Percentiles rank a stretch among this genome's conserved stretches.
Conservation (phyloP, 2,113 vertebrate species). For the Burhinus oedicnemus region DNA sequence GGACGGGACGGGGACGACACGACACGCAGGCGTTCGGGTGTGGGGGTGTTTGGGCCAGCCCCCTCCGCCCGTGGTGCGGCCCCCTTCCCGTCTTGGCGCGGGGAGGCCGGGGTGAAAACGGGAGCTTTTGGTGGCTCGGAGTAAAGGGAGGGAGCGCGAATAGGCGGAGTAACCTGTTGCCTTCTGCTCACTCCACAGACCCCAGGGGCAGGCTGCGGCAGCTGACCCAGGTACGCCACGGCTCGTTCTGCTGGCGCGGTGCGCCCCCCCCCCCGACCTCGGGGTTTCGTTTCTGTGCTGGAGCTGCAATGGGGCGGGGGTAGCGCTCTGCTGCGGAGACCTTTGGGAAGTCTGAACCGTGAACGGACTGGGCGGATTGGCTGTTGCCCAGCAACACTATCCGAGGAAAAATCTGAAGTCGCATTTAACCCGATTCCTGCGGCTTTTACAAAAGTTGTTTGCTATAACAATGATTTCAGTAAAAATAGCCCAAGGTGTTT, state of each 20-base stretch:
- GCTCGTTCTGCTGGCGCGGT: background rate
- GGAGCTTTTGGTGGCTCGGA: background rate
- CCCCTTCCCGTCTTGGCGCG: background rate
- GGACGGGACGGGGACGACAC: too few species aligned
- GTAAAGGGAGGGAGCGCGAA: fast-evolving
- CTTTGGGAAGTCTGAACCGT: background rate
- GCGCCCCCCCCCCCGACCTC: too few species aligned
- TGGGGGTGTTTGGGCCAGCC: background rate
- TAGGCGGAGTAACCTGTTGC: background rate
- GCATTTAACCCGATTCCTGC: fast-evolving
- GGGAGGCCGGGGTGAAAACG: too few species aligned
- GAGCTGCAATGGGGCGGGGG: fast-evolving
- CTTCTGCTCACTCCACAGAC: background rate
- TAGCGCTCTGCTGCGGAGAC: fast-evolving
- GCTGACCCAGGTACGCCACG: background rate
- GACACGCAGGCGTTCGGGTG: too few species aligned
- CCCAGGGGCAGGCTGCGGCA: background rate
- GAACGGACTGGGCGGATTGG: fast-evolving
- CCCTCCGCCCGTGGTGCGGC: too few species aligned
- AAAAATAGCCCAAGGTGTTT: background rate
- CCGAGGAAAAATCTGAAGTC: background rate
- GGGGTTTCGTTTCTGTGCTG: background rate
- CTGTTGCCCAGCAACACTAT: fast-evolving
- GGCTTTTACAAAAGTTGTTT: fast-evolving
- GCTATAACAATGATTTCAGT: fast-evolving